Evolutionary conservation across 1,140 invertebrate genomes (phyloP).

Genomic region (Xylocopa sonorina): DNA sequence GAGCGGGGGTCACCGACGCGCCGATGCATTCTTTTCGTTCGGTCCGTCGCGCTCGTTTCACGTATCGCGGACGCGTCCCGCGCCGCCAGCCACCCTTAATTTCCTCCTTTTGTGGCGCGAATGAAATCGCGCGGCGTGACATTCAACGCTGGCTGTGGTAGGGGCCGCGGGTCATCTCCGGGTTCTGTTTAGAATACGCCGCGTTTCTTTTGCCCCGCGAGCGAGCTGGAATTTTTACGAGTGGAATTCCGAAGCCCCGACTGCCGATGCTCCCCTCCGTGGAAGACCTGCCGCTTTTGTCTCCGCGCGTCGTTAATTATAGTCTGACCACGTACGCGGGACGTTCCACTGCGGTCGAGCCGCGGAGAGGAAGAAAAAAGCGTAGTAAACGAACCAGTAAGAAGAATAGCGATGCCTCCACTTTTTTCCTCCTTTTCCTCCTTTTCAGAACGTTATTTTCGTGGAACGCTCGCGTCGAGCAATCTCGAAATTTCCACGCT

Average conservation of each 20-base stretch:
- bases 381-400: neutral
- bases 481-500: neutral
- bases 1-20: neutral
- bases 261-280: conserved; percentile 20
- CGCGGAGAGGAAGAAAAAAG: neutral
- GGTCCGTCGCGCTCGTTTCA: neutral
- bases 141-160: neutral
- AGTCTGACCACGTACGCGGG: neutral
- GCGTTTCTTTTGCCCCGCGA: conserved; percentile 12
- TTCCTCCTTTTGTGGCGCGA: conserved; percentile 52
- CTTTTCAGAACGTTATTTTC: neutral
- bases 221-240: conserved; percentile 33
- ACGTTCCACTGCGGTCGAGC: neutral
- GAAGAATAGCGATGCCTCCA: no score
- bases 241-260: conserved; percentile 23
- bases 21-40: neutral
- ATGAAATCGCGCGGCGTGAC: conserved; percentile 52
- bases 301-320: conserved; percentile 34
- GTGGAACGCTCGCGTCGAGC: neutral
- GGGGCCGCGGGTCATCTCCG: conserved; percentile 12
- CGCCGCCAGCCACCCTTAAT: conserved; percentile 39
- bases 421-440: no score
- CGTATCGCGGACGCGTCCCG: neutral
- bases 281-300: neutral
- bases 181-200: conserved; percentile 41